Evolutionary conservation across 2,113 vertebrate genomes (phyloP), one percentile per base, ranked within the genome.

Genomic region (Elanoides forficatus): DNA sequence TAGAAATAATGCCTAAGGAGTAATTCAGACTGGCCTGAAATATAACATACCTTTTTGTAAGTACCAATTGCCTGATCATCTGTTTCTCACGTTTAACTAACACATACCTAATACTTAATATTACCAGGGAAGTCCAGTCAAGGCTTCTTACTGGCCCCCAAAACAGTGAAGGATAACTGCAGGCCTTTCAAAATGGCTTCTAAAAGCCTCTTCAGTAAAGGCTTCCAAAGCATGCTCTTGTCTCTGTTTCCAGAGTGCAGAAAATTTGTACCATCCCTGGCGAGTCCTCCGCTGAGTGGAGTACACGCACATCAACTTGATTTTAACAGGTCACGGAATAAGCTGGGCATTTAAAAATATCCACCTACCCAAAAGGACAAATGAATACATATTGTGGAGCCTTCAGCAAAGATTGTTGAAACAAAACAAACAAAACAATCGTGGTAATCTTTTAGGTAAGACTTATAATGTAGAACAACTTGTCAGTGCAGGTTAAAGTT

Each of bases 401-500:
- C 97, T 83, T 96, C 96, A 97, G 97, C 96, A 96, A 97, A 93
- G 92, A 52, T 3, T 86, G 84, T 11, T 78, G 67, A 81, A 89
- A 82, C 50, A 81, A 95, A 97, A 81, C 94, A 93, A 96, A 85
- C 89, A 96, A 97, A 98, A 90, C 81, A 94, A 93, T 60, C 42
- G 59, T 81, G 83, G 82, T 7, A 81, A 97, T 97, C 92, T 97
- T 95, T 95, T 86, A 93, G 93, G 93, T 85, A 93, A 83, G 97
- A 93, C 25, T 97, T 92, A 96, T 88, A 96, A 93, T 45, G 88
- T 89, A 93, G 96, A 94, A 94, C 95, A 96, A 97, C 48, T 93
- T 98, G 97, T 97, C 96, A 97, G 94, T 4, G 92, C 43, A 15
- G 55, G 75, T 97, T 97, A 89, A 95, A 97, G 93, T 96, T 97